Conservation (phyloP, 2,888 invertebrate genomes). For the Callyntrura guangdongensis region DNA sequence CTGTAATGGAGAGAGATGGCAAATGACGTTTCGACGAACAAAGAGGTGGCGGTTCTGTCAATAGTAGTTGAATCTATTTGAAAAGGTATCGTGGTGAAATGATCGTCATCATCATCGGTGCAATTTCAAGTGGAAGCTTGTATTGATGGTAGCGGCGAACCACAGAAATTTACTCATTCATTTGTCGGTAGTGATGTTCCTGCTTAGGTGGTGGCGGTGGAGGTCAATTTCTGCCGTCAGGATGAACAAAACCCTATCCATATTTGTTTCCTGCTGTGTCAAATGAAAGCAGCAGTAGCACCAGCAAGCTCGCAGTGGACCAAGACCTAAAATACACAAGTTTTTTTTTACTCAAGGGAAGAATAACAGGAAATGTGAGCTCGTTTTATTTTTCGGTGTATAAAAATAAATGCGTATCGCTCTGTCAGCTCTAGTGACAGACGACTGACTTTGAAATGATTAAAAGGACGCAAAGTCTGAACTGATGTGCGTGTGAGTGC, state of each 20-base stretch:
- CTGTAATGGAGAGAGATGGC: background rate
- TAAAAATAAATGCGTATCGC: slow-evolving; percentile 26
- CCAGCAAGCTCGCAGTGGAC: background rate
- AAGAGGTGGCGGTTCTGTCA: background rate
- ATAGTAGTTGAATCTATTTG: background rate
- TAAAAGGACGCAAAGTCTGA: slow-evolving; percentile 42
- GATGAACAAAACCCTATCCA: slow-evolving; percentile 20
- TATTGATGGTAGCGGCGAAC: slow-evolving; percentile 52
- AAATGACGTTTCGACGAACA: slow-evolving; percentile 31
- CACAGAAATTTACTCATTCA: slow-evolving; percentile 59
- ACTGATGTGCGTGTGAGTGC: background rate
- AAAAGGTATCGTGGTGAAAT: background rate
- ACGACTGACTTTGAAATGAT: slow-evolving; percentile 62
- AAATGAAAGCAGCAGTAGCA: background rate
- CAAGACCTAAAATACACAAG: background rate
- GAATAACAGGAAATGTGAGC: background rate
- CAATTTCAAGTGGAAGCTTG: slow-evolving; percentile 5
- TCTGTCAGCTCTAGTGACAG: slow-evolving; percentile 53
- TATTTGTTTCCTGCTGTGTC: slow-evolving; percentile 22
- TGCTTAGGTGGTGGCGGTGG: background rate
- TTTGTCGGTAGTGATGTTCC: background rate
- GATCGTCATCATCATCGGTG: too few relatives aligned
- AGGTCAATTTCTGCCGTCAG: slow-evolving; percentile 10
- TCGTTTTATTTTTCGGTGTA: background rate
- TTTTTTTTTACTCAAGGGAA: background rate